Evolutionary conservation across 2,797 vertebrate species (phyloP).

Genomic region (Mastacembelus armatus): DNA sequence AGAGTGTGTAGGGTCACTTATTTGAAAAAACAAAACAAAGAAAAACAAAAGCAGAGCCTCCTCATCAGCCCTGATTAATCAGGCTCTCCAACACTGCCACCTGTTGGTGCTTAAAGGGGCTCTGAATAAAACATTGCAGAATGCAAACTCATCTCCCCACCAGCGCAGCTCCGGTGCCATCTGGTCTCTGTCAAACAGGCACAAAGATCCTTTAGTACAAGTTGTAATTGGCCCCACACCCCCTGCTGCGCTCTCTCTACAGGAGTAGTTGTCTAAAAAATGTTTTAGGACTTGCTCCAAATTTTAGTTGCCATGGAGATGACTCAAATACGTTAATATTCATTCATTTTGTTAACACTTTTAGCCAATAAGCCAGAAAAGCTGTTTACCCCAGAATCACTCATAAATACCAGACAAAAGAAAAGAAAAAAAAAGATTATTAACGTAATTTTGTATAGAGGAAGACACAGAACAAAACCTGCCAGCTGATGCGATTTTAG

Average conservation of each 20-base stretch:
- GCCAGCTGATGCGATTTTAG: slow-evolving; percentile 54
- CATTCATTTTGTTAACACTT: slow-evolving; percentile 41
- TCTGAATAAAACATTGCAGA: slow-evolving; percentile 4
- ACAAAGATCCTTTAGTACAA: slow-evolving; percentile 59
- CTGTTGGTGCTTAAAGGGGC: slow-evolving; percentile 48
- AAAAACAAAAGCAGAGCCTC: slow-evolving; percentile 19
- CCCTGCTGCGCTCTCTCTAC: slow-evolving; percentile 54
- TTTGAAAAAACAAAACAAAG: no score
- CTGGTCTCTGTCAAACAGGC: slow-evolving; percentile 50
- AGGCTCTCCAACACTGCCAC: slow-evolving; percentile 61
- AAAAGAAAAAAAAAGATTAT: slow-evolving; percentile 25
- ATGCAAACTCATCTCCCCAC: slow-evolving; percentile 14
- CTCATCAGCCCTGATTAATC: not conserved
- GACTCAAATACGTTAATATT: slow-evolving; percentile 29
- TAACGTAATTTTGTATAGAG: slow-evolving; percentile 50
- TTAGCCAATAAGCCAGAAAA: slow-evolving; percentile 23
- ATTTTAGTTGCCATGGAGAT: slow-evolving; percentile 64
- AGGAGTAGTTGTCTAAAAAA: slow-evolving; percentile 39
- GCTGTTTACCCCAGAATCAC: slow-evolving; percentile 12
- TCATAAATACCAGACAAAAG: slow-evolving; percentile 39
- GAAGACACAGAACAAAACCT: slow-evolving; percentile 42
- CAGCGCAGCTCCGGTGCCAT: slow-evolving; percentile 25
- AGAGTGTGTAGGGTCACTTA: not conserved
- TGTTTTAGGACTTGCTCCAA: slow-evolving; percentile 52
- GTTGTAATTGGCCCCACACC: slow-evolving; percentile 55